Evolutionary conservation across 2,797 vertebrate species (phyloP).

Genomic region (Falco peregrinus): DNA sequence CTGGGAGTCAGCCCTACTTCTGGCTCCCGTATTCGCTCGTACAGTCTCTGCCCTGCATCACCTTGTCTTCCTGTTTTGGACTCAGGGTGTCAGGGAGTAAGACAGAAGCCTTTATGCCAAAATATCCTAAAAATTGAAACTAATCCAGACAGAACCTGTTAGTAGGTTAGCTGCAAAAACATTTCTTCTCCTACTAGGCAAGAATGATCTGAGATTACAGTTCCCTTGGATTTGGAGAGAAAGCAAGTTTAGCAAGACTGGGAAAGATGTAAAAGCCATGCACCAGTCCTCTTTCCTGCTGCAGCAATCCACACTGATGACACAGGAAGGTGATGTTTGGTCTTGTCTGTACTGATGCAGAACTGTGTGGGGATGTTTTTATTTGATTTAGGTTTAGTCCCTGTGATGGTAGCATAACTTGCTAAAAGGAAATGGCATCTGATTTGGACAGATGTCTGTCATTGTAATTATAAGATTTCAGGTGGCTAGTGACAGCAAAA

Average conservation of each 20-base stretch:
- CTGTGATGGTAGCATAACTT: not conserved
- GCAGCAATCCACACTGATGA: not conserved
- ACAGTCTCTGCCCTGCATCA: not conserved
- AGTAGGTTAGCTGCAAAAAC: not conserved
- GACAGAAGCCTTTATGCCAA: not conserved
- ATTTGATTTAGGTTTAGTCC: not conserved
- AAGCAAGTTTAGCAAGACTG: not conserved
- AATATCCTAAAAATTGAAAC: not conserved
- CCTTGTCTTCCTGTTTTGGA: fast-evolving
- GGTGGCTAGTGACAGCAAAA: slow-evolving; percentile 15
- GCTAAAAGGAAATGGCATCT: not conserved
- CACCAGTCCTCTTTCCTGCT: not conserved
- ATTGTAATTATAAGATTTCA: not conserved
- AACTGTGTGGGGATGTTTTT: not conserved
- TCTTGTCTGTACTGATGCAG: not conserved
- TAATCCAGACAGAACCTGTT: not conserved
- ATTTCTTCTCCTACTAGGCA: not conserved
- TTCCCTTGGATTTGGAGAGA: not conserved
- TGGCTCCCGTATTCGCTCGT: not conserved
- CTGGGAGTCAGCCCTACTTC: not conserved
- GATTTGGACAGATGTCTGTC: slow-evolving; percentile 37
- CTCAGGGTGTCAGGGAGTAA: not conserved
- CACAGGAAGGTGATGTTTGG: not conserved
- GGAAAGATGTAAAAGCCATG: not conserved
- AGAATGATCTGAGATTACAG: not conserved